Evolutionary conservation across 2,113 vertebrate genomes (phyloP), one percentile per base, ranked within the genome.

Genomic region (Harpagus bidentatus): DNA sequence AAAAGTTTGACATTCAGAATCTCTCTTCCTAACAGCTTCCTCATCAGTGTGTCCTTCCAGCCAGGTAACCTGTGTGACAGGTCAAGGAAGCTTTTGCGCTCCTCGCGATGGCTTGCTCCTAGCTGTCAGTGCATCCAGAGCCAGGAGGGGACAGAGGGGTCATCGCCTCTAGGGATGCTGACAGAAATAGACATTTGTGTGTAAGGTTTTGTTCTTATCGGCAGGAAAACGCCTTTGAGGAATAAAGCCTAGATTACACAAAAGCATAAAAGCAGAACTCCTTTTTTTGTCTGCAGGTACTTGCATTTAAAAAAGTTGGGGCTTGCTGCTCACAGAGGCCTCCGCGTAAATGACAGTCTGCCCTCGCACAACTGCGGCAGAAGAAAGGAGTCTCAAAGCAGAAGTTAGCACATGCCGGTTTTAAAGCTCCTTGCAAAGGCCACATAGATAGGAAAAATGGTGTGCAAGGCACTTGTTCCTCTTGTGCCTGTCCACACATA

Each of bases 211-310:
- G 78, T 92, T 91, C 96, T 81, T 90, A 77, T 11, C 0, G 0
- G 36, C 77, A 79, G 86, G 71, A 88, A 72, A 71, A 88, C 0
- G 11, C 20, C 79, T 97, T 96, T 96, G 96, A 95, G 92, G 71
- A 94, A 92, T 58, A 94, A 96, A 96, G 88, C 50, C n/a, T 59
- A 16, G 16, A 65, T 80, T 48, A 72, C 50, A 94, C 40, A 96
- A 95, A 95, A 82, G 45, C 59, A 86, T 71, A 82, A 88, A 97
- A 94, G 92, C 47, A 91, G 61, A 89, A 42, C 20, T 84, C 10
- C 20, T 80, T 50, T 66, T 63, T 71, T 31, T 42, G 62, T 88
- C 95, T 82, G 78, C 20, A 3, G 61, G 73, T 52, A 38, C 58
- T 91, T 82, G 32, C 66, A 58, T 53, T 53, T 90, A 25, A 56